Conservation (phyloP, 2,113 vertebrate species). For the Rhagologus leucostigma region DNA sequence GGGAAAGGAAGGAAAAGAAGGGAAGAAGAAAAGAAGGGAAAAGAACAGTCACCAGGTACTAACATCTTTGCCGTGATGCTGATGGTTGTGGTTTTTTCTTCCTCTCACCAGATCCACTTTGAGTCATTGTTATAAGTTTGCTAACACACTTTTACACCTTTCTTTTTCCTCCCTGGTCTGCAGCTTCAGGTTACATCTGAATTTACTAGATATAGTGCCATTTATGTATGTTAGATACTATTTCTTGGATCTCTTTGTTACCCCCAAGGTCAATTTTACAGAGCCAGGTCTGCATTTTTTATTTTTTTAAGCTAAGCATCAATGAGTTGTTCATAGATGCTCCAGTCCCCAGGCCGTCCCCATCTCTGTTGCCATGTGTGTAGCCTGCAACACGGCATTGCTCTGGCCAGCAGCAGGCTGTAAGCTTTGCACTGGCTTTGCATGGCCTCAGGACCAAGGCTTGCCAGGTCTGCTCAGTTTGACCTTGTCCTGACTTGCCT, state of each 20-base stretch:
- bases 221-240: background rate
- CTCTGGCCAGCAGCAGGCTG: background rate
- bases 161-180: background rate
- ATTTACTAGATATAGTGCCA: background rate
- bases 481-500: background rate
- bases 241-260: background rate
- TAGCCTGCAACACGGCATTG: background rate
- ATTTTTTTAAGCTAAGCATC: background rate
- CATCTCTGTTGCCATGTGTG: background rate
- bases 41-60: background rate
- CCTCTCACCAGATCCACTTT: background rate
- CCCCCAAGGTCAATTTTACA: background rate
- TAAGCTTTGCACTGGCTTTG: background rate
- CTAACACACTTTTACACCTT: background rate
- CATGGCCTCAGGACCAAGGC: background rate
- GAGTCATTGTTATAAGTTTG: background rate
- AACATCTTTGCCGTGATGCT: rapidly evolving
- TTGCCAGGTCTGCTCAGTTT: background rate
- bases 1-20: background rate
- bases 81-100: background rate
- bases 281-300: background rate
- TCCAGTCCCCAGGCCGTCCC: background rate
- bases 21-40: background rate
- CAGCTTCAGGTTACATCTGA: background rate
- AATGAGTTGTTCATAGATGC: background rate